Evolutionary conservation across 1,140 invertebrate species (phyloP), one percentile per base, ranked within the genome.

Genomic region (Whitmania pigra): DNA sequence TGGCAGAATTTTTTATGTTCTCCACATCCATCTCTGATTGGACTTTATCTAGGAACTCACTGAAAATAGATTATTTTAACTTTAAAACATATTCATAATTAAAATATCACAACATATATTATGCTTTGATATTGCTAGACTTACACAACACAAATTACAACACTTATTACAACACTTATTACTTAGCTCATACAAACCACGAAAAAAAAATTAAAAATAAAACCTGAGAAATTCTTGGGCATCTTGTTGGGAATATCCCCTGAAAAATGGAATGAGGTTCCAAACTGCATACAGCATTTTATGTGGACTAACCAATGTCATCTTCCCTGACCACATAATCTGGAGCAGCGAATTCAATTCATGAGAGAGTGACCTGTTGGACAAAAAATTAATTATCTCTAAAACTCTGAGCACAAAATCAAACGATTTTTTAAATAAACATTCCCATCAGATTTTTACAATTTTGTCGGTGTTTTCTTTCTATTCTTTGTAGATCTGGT

Each of bases 181-280:
- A n/a, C n/a, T n/a, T n/a, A n/a, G n/a, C n/a, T n/a, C 31, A 72
- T 36, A 72, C 40, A 72, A 29, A 72, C 17, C 25, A 66, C 20
- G 63, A 73, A 63, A 17, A 36, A 22, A 73, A 68, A 36, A 67
- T 17, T 53, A 15, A 53, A 54, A 49, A 31, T 17, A 49, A 71
- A 71, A 80, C 79, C 78, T 78, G 13, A 81, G 72, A 73, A 80
- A 81, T 70, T 81, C 80, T 70, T 81, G 80, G 71, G 80, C 80
- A 77, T 81, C 80, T 74, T 81, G 80, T 72, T 81, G 80, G 20
- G 76, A 76, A 74, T 80, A 78, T 31, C 80, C 80, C 73, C 78
- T 78, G 68, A 81, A 81, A 31, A 75, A 74, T 3, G 80, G 80
- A 22, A 81, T 80, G 20, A 75, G 66, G 31, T 76, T 75, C 80